Conservation (phyloP, 2,797 vertebrate species). For the Phalloptychus januarius region DNA sequence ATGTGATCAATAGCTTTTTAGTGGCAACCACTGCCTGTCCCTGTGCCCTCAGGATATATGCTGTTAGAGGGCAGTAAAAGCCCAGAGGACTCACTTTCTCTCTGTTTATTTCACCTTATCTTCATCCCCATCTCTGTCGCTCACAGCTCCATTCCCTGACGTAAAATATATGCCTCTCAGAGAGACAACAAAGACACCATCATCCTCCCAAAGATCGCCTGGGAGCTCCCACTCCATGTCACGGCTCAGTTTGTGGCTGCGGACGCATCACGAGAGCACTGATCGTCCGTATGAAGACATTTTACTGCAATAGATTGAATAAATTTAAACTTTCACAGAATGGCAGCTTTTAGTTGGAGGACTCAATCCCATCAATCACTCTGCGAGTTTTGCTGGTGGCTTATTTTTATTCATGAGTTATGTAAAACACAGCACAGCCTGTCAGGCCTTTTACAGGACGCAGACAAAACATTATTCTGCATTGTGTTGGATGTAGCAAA, state of each 20-base stretch:
- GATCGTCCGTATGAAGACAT: slow-evolving; percentile 13
- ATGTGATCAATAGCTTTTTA: slow-evolving; percentile 74
- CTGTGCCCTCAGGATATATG: slow-evolving; percentile 55
- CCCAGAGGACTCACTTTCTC: slow-evolving; percentile 47
- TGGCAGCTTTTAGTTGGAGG: slow-evolving; percentile 12
- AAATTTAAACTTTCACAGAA: slow-evolving; percentile 14
- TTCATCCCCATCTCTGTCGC: slow-evolving; percentile 44
- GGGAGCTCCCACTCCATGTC: slow-evolving; percentile 25
- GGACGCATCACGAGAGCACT: slow-evolving; percentile 16
- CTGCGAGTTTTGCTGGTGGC: not conserved
- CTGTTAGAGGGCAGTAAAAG: slow-evolving; percentile 63
- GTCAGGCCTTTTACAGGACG: slow-evolving; percentile 12
- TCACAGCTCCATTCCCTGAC: slow-evolving; percentile 20
- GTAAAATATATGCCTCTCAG: slow-evolving; percentile 46
- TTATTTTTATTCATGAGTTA: slow-evolving; percentile 35
- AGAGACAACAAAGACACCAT: slow-evolving; percentile 23
- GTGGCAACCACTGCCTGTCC: slow-evolving; percentile 46
- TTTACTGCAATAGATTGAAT: slow-evolving; percentile 20
- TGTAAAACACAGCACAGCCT: slow-evolving; percentile 2
- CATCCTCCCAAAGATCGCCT: slow-evolving; percentile 22
- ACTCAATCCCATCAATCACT: slow-evolving; percentile 10
- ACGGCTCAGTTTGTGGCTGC: slow-evolving; percentile 11
- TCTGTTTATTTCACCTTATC: slow-evolving; percentile 47
- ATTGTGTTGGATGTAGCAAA: not conserved
- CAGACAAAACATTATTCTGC: slow-evolving; percentile 7